Evolutionary conservation across 2,113 vertebrate species (phyloP).

Genomic region (Penelope pileata): DNA sequence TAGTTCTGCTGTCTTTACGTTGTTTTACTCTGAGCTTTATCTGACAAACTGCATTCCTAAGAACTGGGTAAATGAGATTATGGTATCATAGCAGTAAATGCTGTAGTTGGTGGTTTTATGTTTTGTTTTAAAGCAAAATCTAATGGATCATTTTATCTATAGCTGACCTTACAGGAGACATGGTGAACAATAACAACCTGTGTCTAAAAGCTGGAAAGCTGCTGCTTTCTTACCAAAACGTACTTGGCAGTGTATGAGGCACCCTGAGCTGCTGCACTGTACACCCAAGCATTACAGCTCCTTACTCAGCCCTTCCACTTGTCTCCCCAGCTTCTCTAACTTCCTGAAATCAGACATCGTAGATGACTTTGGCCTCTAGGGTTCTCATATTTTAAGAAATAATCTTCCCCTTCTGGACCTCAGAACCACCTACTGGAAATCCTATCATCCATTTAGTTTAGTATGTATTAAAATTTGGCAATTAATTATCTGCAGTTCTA

Average conservation of each 20-base stretch:
- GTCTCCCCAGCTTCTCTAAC: constrained; percentile 10
- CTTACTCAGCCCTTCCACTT: background rate
- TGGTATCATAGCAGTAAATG: constrained; percentile 22
- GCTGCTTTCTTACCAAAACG: background rate
- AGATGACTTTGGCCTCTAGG: constrained; percentile 50
- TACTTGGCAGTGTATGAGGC: constrained; percentile 2
- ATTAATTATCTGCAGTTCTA: constrained; percentile 82
- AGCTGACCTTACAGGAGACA: constrained; percentile 26
- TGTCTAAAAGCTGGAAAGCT: constrained; percentile 39
- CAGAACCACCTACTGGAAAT: constrained; percentile 62
- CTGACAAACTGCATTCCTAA: background rate
- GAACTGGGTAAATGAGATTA: background rate
- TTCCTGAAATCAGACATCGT: constrained; percentile 55
- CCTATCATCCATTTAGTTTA: constrained; percentile 65
- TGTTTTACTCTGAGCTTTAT: constrained; percentile 1
- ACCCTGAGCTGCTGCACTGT: background rate
- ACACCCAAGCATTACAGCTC: background rate
- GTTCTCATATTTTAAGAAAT: constrained; percentile 54
- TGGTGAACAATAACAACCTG: background rate
- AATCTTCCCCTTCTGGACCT: constrained; percentile 62
- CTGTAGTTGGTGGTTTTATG: background rate
- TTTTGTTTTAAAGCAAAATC: background rate
- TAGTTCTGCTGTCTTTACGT: background rate
- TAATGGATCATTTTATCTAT: constrained; percentile 35
- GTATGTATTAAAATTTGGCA: constrained; percentile 72